Conservation (phyloP, 2,113 vertebrate genomes). For the Furnarius figulus region DNA sequence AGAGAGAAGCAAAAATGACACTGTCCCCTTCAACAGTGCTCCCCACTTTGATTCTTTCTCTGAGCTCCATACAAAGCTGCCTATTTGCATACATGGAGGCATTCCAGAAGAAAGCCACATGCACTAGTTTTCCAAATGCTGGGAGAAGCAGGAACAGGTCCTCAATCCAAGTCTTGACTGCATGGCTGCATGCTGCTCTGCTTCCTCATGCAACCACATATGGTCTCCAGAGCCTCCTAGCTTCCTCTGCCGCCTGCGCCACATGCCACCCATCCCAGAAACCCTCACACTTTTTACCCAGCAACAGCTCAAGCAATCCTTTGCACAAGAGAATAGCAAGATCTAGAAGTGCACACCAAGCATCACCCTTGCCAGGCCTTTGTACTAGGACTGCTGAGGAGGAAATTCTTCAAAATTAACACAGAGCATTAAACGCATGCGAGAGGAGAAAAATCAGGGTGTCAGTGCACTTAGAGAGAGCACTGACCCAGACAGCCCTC, state of each 20-base stretch:
- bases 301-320: neutral
- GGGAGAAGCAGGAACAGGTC: neutral
- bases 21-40: neutral
- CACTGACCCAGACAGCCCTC: neutral
- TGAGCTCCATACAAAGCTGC: neutral
- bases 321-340: accelerated
- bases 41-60: neutral
- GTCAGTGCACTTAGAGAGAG: neutral
- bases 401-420: neutral
- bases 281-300: neutral
- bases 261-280: neutral
- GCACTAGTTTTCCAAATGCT: neutral
- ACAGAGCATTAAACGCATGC: accelerated
- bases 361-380: neutral
- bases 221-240: neutral
- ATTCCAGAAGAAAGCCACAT: neutral
- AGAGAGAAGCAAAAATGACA: slow-evolving; percentile 10
- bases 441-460: neutral
- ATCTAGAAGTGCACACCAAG: neutral
- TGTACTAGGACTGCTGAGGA: neutral
- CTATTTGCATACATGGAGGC: neutral
- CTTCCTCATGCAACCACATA: neutral
- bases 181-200: neutral
- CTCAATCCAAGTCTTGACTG: neutral
- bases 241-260: neutral